Conservation (phyloP, 2,797 vertebrate species). For the Anguilla obscura region DNA sequence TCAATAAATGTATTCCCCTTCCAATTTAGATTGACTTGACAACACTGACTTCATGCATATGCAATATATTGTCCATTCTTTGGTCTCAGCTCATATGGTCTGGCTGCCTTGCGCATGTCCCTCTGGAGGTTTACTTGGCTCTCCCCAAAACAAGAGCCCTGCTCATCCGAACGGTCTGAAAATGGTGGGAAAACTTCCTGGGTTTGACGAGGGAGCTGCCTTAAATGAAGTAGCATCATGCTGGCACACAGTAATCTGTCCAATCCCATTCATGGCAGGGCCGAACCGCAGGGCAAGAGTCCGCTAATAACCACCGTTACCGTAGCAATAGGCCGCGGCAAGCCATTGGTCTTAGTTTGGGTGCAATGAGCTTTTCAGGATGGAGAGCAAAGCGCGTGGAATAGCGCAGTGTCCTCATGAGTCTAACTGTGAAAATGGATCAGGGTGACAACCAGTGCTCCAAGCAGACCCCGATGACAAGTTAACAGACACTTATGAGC, state of each 20-base stretch:
- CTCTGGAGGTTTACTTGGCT: slow-evolving; percentile 19
- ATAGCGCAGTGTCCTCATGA: not conserved
- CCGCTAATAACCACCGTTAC: not conserved
- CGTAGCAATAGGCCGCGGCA: not conserved
- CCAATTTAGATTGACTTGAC: not conserved
- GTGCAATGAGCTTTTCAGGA: not conserved
- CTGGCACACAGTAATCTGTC: not conserved
- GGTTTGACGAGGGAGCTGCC: not conserved
- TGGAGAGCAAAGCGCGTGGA: not conserved
- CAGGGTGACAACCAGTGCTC: not conserved
- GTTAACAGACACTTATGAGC: not conserved
- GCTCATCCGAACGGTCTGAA: not conserved
- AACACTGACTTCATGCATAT: not conserved
- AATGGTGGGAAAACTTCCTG: not conserved
- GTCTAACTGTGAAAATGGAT: not conserved
- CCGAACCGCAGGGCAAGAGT: not conserved
- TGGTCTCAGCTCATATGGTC: not conserved
- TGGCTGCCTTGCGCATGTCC: slow-evolving; percentile 12
- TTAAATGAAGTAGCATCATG: not conserved
- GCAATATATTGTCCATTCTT: not conserved
- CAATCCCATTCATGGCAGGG: not conserved
- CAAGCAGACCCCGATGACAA: not conserved
- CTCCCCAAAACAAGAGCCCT: not conserved
- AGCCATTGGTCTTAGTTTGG: not conserved
- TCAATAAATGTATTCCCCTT: not conserved